Evolutionary conservation across 2,797 vertebrate species (phyloP), one percentile per base, ranked within the genome.

Genomic region (Periophthalmus magnuspinnatus): DNA sequence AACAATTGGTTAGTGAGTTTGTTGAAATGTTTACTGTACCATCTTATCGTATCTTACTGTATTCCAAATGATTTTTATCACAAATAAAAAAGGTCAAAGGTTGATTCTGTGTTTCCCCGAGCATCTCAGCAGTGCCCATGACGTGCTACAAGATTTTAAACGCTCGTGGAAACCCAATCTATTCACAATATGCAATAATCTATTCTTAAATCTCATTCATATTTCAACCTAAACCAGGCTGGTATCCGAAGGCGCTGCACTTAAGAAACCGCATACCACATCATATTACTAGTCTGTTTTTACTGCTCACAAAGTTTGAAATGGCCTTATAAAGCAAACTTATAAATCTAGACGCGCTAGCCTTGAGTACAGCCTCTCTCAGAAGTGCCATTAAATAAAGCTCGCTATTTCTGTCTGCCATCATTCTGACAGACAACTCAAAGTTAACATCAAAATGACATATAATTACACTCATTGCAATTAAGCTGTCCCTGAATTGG

Each of bases 361-460:
- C 60, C 60, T 62, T 62, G 60, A 62, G 21, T 6, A 45, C n/a
- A 45, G n/a, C 60, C 32, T 60, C 33, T 60, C 32, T 61, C 58
- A 9, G 17, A n/a, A 41, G 59, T 21, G 59, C 60, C 24, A 14
- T 62, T 62, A 22, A 62, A 62, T 21, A 24, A 14, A 41, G 11
- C 62, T 22, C 2, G 60, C 60, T 62, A 41, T 62, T 62, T 62
- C 36, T 21, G 59, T 41, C 36, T 41, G 62, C 22, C 24, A n/a
- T 65, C 47, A 50, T 24, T 50, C 47, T 33, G 45, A 65, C 28
- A 52, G 32, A 16, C 63, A 34, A 45, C 45, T 65, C 45, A 65
- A 65, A 65, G 24, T n/a, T 65, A n/a, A 52, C 22, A 65, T 65
- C 6, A 65, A 52, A 65, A 52, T 33, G 32, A 22, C 36, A 22